Conservation (phyloP, 2,888 invertebrate species). For the Dendrolimus pini region DNA sequence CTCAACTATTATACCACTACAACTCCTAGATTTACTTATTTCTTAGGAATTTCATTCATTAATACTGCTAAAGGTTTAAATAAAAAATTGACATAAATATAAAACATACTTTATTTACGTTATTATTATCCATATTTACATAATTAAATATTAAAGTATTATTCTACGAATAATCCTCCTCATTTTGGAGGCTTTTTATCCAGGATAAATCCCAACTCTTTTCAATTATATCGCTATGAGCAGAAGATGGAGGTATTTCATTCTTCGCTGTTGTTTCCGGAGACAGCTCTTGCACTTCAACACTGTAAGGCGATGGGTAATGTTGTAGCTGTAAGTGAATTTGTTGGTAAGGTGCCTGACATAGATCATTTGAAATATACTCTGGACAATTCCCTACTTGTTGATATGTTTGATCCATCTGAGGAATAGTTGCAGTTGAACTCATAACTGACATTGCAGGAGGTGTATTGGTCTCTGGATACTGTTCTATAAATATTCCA, state of each 20-base stretch:
- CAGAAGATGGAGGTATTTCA: conserved; percentile 14
- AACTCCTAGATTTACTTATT: too few species aligned
- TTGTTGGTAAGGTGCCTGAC: conserved; percentile 23
- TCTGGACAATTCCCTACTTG: conserved; percentile 14
- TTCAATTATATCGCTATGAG: conserved; percentile 19
- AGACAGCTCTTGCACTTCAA: conserved; percentile 17
- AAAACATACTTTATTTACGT: too few species aligned
- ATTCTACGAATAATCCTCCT: conserved; percentile 29
- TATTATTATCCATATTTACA: too few species aligned
- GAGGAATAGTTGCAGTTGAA: background rate
- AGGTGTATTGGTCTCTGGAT: conserved; percentile 22
- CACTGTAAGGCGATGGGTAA: conserved; percentile 20
- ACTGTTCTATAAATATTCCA: conserved; percentile 29
- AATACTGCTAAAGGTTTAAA: too few species aligned
- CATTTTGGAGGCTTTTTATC: conserved; percentile 37
- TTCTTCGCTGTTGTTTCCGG: conserved; percentile 13
- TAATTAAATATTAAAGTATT: too few species aligned
- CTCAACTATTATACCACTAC: too few species aligned
- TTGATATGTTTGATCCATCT: background rate
- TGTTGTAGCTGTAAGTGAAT: conserved; percentile 22
- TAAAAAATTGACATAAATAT: too few species aligned
- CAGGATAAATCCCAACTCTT: conserved; percentile 49
- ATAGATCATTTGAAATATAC: conserved; percentile 21
- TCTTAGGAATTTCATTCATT: too few species aligned
- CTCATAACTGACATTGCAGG: conserved; percentile 10